These are phyloP conservation scores for Anastrepha ludens DNA, from an alignment of 1,140 invertebrate species.

Conservation along the genomic window DNA sequence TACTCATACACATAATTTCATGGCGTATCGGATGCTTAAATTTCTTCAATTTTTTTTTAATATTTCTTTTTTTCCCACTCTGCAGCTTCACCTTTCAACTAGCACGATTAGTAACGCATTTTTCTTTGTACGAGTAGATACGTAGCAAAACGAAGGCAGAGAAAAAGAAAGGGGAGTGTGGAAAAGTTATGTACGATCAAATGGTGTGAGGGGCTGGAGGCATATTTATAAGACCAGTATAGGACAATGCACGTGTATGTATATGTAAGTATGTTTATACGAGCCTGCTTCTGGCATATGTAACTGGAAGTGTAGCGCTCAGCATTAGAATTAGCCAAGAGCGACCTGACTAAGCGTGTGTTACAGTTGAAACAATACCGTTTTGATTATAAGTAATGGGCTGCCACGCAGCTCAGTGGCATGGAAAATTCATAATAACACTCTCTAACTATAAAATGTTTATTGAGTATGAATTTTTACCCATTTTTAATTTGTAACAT, in stretches of 20 bases:
- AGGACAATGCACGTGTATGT: not conserved
- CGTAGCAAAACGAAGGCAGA: not conserved
- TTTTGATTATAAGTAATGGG: slow-evolving; percentile 42
- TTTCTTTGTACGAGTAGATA: not conserved
- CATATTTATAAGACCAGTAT: not conserved
- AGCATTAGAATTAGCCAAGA: not conserved
- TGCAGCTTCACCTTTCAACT: slow-evolving; percentile 24
- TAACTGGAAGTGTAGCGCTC: not conserved
- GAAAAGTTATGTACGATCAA: slow-evolving; percentile 20
- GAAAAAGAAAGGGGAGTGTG: not conserved
- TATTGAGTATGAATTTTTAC: slow-evolving; percentile 38
- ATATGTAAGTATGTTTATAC: not conserved
- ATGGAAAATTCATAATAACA: slow-evolving; percentile 30
- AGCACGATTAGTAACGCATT: slow-evolving; percentile 50
- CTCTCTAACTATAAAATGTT: not conserved
- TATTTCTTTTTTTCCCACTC: not conserved
- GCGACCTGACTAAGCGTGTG: not conserved
- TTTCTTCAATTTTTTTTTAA: not conserved
- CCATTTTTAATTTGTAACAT: slow-evolving; percentile 37
- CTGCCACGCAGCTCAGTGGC: not conserved
- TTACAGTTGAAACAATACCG: slow-evolving; percentile 45
- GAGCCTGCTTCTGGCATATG: too few relatives aligned
- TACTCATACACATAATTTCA: not conserved
- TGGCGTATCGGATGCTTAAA: slow-evolving; percentile 16
- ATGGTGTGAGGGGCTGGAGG: not conserved